phyloP scores from a whole-genome alignment of 2,888 invertebrate species.

The Heteromurus nitidus region DNA sequence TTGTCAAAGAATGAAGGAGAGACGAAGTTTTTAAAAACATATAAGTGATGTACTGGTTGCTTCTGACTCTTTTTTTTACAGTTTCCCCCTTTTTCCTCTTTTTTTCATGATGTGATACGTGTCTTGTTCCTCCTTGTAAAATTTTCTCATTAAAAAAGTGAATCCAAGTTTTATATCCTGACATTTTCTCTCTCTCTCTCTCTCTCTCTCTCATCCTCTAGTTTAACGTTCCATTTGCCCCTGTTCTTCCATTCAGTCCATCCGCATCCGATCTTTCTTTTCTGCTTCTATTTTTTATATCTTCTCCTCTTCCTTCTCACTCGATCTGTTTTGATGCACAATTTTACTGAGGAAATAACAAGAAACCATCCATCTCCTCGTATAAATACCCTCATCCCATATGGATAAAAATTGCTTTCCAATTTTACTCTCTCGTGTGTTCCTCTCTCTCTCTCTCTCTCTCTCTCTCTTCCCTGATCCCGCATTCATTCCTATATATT shows the following conservation, averaged over 20 bases:
- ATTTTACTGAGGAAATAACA: no score
- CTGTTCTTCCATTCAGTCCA: neutral
- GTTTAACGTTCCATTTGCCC: neutral
- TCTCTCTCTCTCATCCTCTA: neutral
- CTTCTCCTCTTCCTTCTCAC: neutral
- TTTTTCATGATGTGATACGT: no score
- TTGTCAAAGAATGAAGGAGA: neutral
- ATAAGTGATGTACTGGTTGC: no score
- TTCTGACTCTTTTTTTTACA: no score
- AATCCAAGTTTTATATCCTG: neutral
- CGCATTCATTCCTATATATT: neutral
- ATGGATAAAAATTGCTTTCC: neutral
- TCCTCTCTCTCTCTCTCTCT: constrained; percentile 2
- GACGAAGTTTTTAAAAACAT: no score
- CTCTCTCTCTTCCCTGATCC: neutral
- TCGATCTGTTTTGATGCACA: neutral
- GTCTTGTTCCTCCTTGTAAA: constrained; percentile 3
- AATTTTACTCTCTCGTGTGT: neutral
- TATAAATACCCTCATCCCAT: neutral
- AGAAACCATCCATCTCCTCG: no score
- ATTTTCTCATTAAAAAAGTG: constrained; percentile 19
- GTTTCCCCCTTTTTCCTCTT: no score
- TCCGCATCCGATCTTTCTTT: neutral
- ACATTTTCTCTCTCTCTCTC: neutral
- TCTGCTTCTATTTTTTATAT: neutral